Evolutionary conservation across 1,140 invertebrate genomes (phyloP).

Genomic region (Asbolus verrucosus): DNA sequence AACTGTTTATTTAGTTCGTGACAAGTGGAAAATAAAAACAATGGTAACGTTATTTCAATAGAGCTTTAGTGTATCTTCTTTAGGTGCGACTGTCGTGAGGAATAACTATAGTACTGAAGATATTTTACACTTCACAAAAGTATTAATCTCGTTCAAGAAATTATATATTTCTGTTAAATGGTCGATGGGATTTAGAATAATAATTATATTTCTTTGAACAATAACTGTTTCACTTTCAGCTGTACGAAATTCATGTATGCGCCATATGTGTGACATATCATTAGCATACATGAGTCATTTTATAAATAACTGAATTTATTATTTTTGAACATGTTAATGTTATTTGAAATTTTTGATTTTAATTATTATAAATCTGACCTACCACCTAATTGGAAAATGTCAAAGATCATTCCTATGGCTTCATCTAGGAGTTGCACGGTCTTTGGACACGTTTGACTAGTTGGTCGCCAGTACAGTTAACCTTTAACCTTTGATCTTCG

Average conservation of each 20-base stretch:
- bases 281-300: no score
- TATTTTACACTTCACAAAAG: constrained; percentile 1
- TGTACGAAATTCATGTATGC: no score
- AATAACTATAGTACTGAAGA: constrained; percentile 30
- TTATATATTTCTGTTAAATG: constrained; percentile 28
- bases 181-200: background rate
- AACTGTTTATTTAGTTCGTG: constrained; percentile 28
- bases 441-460: constrained; percentile 30
- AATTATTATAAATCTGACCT: no score
- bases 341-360: no score
- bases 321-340: no score
- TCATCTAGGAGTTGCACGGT: constrained; percentile 16
- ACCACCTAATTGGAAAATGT: constrained; percentile 27
- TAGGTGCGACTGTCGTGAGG: constrained; percentile 7
- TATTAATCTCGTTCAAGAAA: constrained; percentile 22
- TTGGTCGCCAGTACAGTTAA: constrained; percentile 30
- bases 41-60: constrained; percentile 30
- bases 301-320: no score
- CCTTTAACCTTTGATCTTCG: constrained; percentile 28
- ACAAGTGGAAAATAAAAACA: constrained; percentile 30
- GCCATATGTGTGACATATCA: no score
- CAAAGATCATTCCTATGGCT: constrained; percentile 8
- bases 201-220: background rate
- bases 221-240: no score
- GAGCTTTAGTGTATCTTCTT: constrained; percentile 29